Evolutionary conservation across 2,113 vertebrate genomes (phyloP).

Genomic region (Tragulus kanchil): DNA sequence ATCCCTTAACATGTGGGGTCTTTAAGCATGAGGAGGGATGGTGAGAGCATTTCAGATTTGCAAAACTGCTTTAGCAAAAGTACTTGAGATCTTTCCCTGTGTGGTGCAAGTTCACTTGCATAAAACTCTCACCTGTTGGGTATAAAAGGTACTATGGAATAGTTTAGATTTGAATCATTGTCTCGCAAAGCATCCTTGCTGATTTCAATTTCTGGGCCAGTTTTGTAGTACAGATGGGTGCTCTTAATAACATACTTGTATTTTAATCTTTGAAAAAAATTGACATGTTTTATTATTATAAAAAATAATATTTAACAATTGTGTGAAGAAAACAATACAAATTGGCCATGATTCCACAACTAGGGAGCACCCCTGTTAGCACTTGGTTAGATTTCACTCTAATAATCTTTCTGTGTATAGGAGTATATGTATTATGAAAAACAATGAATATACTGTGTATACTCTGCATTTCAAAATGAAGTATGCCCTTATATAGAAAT

Average conservation of each 20-base stretch:
- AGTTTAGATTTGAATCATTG: slow-evolving; percentile 30
- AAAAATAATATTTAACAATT: slow-evolving; percentile 13
- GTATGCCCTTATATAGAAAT: neutral
- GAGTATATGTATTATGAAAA: neutral
- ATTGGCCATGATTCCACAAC: neutral
- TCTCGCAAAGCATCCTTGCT: neutral
- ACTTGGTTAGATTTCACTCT: neutral
- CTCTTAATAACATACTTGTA: neutral
- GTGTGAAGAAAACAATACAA: neutral
- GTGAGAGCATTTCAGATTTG: neutral
- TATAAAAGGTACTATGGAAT: neutral
- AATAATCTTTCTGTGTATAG: neutral
- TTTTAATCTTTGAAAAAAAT: slow-evolving; percentile 23
- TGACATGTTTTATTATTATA: neutral
- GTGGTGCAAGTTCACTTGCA: neutral
- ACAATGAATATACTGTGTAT: neutral
- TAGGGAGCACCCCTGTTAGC: neutral
- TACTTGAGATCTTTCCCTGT: neutral
- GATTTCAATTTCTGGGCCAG: slow-evolving; percentile 19
- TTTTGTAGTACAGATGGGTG: neutral
- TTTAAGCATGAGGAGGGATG: neutral
- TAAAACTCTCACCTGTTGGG: neutral
- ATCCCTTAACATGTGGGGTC: neutral
- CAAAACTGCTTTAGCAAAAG: neutral
- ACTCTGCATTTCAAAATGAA: neutral